Base-by-base conservation (phyloP, 53 echinoderm and acorn worm genomes). In the Antedon mediterranea region DNA sequence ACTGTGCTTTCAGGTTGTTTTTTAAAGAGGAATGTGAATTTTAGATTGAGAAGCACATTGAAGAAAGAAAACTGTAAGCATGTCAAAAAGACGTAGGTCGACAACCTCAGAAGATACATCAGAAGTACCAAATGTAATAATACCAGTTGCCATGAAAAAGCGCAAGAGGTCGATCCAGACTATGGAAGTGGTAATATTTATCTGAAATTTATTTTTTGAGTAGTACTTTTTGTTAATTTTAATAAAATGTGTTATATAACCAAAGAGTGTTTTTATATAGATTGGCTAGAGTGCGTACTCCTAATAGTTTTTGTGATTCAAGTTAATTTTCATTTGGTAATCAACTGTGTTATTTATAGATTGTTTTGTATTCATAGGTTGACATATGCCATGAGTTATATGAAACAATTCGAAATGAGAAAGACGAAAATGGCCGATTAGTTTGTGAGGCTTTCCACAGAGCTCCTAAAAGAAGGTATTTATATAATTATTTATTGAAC, bases 401-500 rank as follows among this genome's bases (percentile, higher is more conserved):
- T 76, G 89, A 92, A n/a, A 85, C 84, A 37, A 87, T 97, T 31
- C 78, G 97, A 42, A 97, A 89, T 32, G 78, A 90, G 80, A 97
- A 97, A 80, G 89, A 88, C 43, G 89, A 89, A 34, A 89, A 95
- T 32, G 91, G 91, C 18, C 41, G 90, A 31, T 74, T 92, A 23
- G 78, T 92, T 28, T 92, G 97, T 83, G 97, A 97, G 75, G 79
- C 89, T 28, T 81, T 97, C 37, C 87, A 92, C 74, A 83, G 97
- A 83, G 88, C 85, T 43, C 97, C 97, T n/a, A 97, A 97, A 78
- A 81, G 97, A 83, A 92, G 97, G 97, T 92, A 85, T 75, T 28
- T 15, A n/a, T 6, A 7, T 18, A 76, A 76, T 31, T 27, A 14
- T 32, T 30, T 31, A 76, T 31, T 76, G 26, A 76, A 29, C 34